A percentile compares a stretch with the other conserved stretches of the same genome.
Evolutionary conservation across 1,140 invertebrate species (phyloP).

Genomic region (Temnothorax nylanderi): DNA sequence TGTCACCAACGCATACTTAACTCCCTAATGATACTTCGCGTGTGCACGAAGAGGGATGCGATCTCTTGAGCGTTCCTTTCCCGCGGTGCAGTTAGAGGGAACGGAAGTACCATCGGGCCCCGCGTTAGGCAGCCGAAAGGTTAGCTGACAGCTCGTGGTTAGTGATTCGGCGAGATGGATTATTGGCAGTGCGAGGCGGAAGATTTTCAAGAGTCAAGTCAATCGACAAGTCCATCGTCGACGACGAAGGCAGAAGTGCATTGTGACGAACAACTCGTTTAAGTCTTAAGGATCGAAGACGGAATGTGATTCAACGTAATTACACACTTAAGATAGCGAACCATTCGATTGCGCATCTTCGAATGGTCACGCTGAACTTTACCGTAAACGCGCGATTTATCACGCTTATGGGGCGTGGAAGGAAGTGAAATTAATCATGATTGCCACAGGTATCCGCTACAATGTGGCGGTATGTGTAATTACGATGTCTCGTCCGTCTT

Average conservation of each 20-base stretch:
- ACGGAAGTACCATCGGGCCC: constrained; percentile 66
- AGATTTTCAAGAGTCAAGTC: constrained; percentile 65
- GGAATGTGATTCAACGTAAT: constrained; percentile 19
- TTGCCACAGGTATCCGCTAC: not conserved
- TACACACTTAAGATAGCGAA: constrained; percentile 44
- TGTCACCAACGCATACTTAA: constrained; percentile 70
- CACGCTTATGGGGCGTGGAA: constrained; percentile 21
- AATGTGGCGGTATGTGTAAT: constrained; percentile 49
- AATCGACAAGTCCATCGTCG: constrained; percentile 44
- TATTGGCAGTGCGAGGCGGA: constrained; percentile 82
- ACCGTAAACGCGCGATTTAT: constrained; percentile 29
- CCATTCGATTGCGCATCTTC: constrained; percentile 22
- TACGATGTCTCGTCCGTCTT: constrained; percentile 55
- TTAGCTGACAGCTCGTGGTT: constrained; percentile 79
- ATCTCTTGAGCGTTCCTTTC: constrained; percentile 64
- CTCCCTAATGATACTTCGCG: constrained; percentile 33
- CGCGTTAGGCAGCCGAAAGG: constrained; percentile 70
- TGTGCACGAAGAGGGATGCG: constrained; percentile 60
- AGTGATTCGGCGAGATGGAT: constrained; percentile 81
- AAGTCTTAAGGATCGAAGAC: constrained; percentile 17
- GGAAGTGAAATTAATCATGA: constrained; percentile 48
- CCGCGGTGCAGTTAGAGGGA: constrained; percentile 64
- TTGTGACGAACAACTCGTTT: constrained; percentile 1
- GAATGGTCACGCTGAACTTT: constrained; percentile 1
- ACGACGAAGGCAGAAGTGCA: constrained; percentile 62